Conservation (phyloP, 2,113 vertebrate species). For the Chinchilla lanigera region DNA sequence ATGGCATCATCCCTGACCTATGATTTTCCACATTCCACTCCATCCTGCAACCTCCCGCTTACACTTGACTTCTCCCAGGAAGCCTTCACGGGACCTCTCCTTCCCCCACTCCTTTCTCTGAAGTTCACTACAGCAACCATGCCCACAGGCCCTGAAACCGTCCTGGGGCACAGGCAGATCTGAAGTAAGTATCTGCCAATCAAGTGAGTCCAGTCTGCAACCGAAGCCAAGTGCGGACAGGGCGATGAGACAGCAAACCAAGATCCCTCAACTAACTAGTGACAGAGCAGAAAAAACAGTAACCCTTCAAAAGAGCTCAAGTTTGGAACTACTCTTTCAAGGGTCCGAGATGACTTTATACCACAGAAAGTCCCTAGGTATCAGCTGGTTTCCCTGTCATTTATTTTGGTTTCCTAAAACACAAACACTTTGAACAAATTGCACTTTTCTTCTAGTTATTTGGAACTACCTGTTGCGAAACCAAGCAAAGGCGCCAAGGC, state of each 20-base stretch:
- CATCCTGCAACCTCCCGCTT: not conserved
- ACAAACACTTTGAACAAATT: not conserved
- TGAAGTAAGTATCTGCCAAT: not conserved
- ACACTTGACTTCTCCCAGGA: not conserved
- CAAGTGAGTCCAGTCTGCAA: not conserved
- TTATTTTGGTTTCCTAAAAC: conserved; percentile 44
- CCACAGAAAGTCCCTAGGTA: not conserved
- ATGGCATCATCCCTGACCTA: not conserved
- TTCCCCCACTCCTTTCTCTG: not conserved
- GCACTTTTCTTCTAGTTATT: not conserved
- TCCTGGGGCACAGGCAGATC: not conserved
- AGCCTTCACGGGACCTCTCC: not conserved
- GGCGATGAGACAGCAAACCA: rapidly evolving
- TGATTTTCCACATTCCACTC: not conserved
- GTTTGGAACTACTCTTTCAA: not conserved
- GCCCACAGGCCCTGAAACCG: not conserved
- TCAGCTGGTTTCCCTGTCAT: not conserved
- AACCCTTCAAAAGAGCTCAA: not conserved
- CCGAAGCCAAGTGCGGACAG: not conserved
- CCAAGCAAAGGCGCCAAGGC: not conserved
- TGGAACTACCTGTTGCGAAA: not conserved
- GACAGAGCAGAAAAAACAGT: not conserved
- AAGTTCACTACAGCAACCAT: not conserved
- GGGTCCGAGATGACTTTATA: not conserved
- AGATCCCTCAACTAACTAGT: not conserved